Evolutionary conservation across 2,113 vertebrate species (phyloP).

Genomic region (Fregata magnificens): DNA sequence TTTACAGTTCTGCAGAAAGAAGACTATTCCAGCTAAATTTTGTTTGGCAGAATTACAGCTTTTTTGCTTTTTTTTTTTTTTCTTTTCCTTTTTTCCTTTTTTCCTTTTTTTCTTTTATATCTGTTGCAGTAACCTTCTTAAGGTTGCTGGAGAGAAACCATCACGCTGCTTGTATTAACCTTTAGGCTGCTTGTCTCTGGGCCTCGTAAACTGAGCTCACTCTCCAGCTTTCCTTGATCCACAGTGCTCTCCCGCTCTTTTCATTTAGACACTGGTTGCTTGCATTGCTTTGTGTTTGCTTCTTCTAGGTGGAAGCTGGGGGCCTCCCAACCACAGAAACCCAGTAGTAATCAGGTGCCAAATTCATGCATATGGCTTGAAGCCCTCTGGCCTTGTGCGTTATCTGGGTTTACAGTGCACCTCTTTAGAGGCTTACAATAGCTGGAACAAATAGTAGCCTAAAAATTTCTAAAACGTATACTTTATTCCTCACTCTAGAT

Average conservation of each 20-base stretch:
- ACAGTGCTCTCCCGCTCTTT: background rate
- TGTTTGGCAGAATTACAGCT: background rate
- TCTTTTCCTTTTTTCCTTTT: too few relatives aligned
- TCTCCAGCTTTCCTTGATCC: background rate
- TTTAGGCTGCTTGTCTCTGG: background rate
- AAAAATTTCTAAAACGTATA: background rate
- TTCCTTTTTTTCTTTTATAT: background rate
- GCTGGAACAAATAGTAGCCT: background rate
- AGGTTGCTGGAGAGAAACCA: background rate
- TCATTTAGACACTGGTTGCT: rapidly evolving
- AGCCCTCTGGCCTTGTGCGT: background rate
- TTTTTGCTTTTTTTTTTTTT: too few relatives aligned
- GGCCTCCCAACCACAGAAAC: background rate
- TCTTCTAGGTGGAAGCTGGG: background rate
- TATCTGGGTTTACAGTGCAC: background rate
- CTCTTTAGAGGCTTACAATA: background rate
- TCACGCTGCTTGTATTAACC: background rate
- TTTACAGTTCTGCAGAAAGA: background rate
- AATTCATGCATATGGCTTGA: background rate
- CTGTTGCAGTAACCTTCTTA: background rate
- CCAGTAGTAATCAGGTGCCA: background rate
- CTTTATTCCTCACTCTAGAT: background rate
- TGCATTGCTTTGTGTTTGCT: background rate
- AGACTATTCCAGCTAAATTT: background rate
- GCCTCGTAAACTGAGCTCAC: background rate